Evolutionary conservation across 2,888 invertebrate genomes (phyloP), one percentile per base, ranked within the genome.

Genomic region (Drosophila austrosaltans): DNA sequence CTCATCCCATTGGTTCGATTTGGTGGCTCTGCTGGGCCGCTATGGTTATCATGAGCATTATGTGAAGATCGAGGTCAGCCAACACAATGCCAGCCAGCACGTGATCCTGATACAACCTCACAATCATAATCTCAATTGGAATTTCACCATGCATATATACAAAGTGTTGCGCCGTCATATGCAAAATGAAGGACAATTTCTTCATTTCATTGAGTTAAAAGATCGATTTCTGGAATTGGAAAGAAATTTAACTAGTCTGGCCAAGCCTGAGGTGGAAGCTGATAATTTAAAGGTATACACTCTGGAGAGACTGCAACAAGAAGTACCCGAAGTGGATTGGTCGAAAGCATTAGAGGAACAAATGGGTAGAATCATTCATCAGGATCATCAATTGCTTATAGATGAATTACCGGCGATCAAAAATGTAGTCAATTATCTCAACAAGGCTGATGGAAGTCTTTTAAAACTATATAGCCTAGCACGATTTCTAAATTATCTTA

Each of bases 21-120:
- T 80, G 20, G 8, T 90, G 32, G 81, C 82, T 2, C 32, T 80
- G 1, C 60, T 90, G 6, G 89, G 80, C 0, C 72, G 83, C 3
- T 91, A 82, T 48, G 89, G 91, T n/a, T 90, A 88, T 25, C 77
- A 72, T n/a, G 79, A 78, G 12, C 89, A 84, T 28, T 91, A 77
- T 44, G 73, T 90, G 2, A 74, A 79, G 25, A 40, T 84, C 5
- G 76, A 76, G 16, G 78, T 90, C 53, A 71, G 78, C 7, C 80
- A 81, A 32, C 74, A 78, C 3, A 90, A 91, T 79, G 72, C 77
- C 32, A 75, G 78, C 1, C 72, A 59, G 2, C 87, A 86, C 53
- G 72, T 78, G 67, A 62, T 91, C 7, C 54, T 70, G 7, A 78
- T 90, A 16, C 66, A 78, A 62, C 82, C 87, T 3, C 91, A 91